Evolutionary conservation across 2,888 invertebrate genomes (phyloP), one percentile per base, ranked within the genome.

Genomic region (Drosophila tripunctata): DNA sequence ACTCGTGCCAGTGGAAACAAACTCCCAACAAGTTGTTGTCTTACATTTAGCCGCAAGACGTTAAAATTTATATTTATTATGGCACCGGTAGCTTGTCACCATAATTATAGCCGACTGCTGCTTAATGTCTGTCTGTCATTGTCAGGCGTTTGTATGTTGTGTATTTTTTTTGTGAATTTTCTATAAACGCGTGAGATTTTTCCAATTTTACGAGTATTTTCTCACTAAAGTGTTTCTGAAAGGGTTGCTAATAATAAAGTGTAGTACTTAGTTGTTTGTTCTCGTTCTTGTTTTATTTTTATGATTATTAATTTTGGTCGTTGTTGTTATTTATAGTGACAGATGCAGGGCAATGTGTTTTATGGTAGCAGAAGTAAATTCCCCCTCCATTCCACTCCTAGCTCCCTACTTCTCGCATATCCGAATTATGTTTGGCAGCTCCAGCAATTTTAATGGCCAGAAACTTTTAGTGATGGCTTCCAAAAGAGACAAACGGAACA

Each of bases 341-440:
- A 81, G 79, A 81, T 85, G 83, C 72, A 85, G 80, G 86, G 73
- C 86, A 85, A 67, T 75, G 68, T 67, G 78, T 77, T 72, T 56
- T 43, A 57, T 14, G 33, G 50, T 14, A 44, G 17, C 5, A 3
- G 21, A 24, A 8, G 21, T 8, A 3, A 6, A 1, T 2, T 14
- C 12, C 21, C 22, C 21, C 12, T n/a, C n/a, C n/a, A n/a, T n/a
- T n/a, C n/a, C n/a, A n/a, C n/a, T n/a, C n/a, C n/a, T n/a, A n/a
- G n/a, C n/a, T n/a, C n/a, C n/a, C n/a, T n/a, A n/a, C 27, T 35
- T 35, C 27, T 14, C 27, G 43, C 12, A 64, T 65, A 61, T 44
- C 62, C 44, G 38, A 40, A 60, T 14, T 60, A 56, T 48, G 40
- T 48, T 56, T 44, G 47, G 41, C 55, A 35, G 51, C 48, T 22